Conservation (phyloP, 2,888 invertebrate genomes). For the Neria commutata region DNA sequence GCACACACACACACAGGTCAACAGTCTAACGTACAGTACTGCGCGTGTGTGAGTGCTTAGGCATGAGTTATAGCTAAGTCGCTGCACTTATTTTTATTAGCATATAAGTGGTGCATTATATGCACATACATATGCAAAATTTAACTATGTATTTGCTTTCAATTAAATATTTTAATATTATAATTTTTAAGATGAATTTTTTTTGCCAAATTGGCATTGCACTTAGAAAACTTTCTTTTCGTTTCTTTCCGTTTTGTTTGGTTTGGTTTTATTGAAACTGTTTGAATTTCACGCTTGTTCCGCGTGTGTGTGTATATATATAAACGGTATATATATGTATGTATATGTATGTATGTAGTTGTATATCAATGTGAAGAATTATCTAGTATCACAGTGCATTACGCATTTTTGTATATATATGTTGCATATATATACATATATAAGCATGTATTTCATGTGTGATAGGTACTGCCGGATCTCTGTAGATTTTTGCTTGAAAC, state of each 20-base stretch:
- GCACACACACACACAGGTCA: too few species aligned
- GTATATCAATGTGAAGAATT: slow-evolving; percentile 28
- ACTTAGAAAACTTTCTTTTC: background rate
- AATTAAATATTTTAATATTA: background rate
- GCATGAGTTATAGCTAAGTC: too few species aligned
- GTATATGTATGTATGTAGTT: slow-evolving; percentile 28
- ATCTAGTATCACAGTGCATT: slow-evolving; percentile 5
- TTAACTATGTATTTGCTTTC: slow-evolving; percentile 2
- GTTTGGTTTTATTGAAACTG: slow-evolving; percentile 4
- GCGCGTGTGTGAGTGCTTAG: too few species aligned
- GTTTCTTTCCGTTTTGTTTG: slow-evolving; percentile 30
- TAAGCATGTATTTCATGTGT: slow-evolving; percentile 19
- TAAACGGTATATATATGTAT: slow-evolving; percentile 7
- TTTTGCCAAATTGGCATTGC: background rate
- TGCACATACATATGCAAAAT: background rate
- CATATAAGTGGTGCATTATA: background rate
- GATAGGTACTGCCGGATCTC: slow-evolving; percentile 20
- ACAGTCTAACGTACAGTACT: too few species aligned
- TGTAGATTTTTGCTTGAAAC: slow-evolving; percentile 19
- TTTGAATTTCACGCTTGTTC: too few species aligned
- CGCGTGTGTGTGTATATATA: background rate
- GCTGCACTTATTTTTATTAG: too few species aligned
- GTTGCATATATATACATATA: slow-evolving; percentile 5
- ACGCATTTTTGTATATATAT: background rate
- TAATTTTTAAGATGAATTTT: background rate